A percentile compares a stretch with the other conserved stretches of the same genome.
These are phyloP conservation scores for Tricholauxania praeusta DNA, from an alignment of 2,888 invertebrate genomes.

Conservation along the genomic window DNA sequence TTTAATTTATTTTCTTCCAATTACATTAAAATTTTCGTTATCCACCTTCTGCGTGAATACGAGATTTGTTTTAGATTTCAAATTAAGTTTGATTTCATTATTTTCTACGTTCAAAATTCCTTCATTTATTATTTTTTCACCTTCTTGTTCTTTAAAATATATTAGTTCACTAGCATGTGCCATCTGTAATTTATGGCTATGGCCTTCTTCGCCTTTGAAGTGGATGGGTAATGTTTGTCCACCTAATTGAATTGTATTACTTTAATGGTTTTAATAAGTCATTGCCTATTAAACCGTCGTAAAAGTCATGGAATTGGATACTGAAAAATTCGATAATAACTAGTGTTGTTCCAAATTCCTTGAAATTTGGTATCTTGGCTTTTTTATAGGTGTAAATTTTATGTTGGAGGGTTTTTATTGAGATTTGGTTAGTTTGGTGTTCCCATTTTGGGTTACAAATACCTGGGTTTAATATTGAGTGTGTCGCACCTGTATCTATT, in stretches of 20 bases:
- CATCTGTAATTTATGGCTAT: slow-evolving; percentile 15
- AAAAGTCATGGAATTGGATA: slow-evolving; percentile 37
- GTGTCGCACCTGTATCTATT: slow-evolving; percentile 40
- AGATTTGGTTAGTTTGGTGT: not conserved
- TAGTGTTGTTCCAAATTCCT: slow-evolving; percentile 34
- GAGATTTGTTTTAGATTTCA: not conserved
- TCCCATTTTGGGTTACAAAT: slow-evolving; percentile 36
- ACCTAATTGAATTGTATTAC: slow-evolving; percentile 23
- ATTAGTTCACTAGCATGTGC: not conserved
- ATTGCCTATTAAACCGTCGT: slow-evolving; percentile 40
- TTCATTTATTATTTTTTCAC: no score
- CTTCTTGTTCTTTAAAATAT: no score
- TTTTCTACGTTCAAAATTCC: not conserved
- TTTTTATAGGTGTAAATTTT: slow-evolving; percentile 20
- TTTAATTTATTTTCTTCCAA: not conserved
- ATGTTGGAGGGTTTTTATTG: slow-evolving; percentile 36
- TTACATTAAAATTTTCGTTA: slow-evolving; percentile 16
- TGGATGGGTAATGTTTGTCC: slow-evolving; percentile 29
- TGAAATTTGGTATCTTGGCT: slow-evolving; percentile 31
- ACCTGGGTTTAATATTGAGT: slow-evolving; percentile 38
- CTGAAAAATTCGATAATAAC: slow-evolving; percentile 33
- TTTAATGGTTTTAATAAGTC: slow-evolving; percentile 31
- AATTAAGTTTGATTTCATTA: not conserved
- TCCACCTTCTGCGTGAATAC: slow-evolving; percentile 20
- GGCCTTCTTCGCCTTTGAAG: slow-evolving; percentile 23